These are phyloP conservation scores for Nephila pilipes DNA, from an alignment of 1,140 invertebrate species.

Conservation along the genomic window DNA sequence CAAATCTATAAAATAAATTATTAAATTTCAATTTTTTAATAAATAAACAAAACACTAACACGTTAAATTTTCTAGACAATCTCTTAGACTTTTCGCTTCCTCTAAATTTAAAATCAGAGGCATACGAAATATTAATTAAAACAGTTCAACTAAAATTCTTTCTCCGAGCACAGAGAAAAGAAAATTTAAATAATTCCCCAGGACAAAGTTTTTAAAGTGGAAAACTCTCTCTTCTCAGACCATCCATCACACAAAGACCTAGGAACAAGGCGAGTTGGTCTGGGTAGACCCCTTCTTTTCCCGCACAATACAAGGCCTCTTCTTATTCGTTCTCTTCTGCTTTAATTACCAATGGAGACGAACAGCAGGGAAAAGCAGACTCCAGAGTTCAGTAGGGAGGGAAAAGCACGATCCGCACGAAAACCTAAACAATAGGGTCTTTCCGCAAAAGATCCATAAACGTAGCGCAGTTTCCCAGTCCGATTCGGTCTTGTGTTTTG, in stretches of 20 bases:
- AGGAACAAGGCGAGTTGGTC: neutral
- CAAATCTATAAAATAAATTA: too few species aligned
- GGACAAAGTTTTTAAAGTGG: too few species aligned
- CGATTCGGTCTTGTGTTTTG: slow-evolving; percentile 73
- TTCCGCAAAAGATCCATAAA: slow-evolving; percentile 76
- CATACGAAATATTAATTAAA: too few species aligned
- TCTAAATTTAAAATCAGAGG: too few species aligned
- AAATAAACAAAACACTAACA: too few species aligned
- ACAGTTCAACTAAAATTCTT: too few species aligned
- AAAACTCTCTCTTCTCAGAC: too few species aligned
- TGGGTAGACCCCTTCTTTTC: slow-evolving; percentile 1
- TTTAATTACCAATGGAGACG: slow-evolving; percentile 76
- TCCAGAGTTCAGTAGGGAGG: slow-evolving; percentile 28
- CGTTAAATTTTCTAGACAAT: too few species aligned
- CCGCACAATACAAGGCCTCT: slow-evolving; percentile 61
- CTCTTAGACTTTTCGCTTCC: too few species aligned
- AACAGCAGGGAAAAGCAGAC: slow-evolving; percentile 69
- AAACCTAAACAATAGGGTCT: slow-evolving; percentile 77
- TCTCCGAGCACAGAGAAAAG: too few species aligned
- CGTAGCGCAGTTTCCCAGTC: slow-evolving; percentile 58
- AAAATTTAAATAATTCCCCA: too few species aligned
- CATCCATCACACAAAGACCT: neutral
- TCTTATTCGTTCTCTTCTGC: slow-evolving; percentile 72
- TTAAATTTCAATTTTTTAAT: too few species aligned
- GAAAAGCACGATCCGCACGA: slow-evolving; percentile 59